Evolutionary conservation across 2,797 vertebrate species (phyloP).

Genomic region (Acanthiza pusilla): DNA sequence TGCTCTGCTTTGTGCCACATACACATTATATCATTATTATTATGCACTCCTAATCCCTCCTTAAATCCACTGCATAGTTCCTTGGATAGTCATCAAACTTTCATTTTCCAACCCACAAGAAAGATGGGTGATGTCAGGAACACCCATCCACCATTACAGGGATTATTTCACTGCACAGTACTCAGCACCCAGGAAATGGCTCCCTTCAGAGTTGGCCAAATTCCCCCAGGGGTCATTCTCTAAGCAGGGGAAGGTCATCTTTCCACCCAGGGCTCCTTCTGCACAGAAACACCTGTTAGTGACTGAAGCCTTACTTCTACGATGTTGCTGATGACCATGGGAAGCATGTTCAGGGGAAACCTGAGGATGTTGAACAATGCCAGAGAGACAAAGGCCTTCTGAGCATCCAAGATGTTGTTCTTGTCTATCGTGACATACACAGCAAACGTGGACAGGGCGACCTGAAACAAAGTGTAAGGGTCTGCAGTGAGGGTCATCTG

Average conservation of each 20-base stretch:
- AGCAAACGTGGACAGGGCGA: slow-evolving; percentile 89
- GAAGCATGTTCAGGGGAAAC: slow-evolving; percentile 82
- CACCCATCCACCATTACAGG: too few species aligned
- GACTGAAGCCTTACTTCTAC: slow-evolving; percentile 81
- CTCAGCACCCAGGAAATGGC: neutral
- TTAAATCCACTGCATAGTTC: neutral
- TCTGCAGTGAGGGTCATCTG: neutral
- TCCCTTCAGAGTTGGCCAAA: neutral
- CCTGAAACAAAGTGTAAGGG: slow-evolving; percentile 73
- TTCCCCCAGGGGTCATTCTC: neutral
- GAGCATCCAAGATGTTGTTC: slow-evolving; percentile 85
- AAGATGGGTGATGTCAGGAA: neutral
- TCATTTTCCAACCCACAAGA: neutral
- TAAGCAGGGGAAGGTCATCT: neutral
- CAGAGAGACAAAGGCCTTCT: slow-evolving; percentile 96
- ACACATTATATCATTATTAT: neutral
- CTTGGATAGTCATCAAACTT: neutral
- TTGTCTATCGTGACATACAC: slow-evolving; percentile 84
- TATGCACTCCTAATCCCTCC: neutral
- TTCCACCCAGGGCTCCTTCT: neutral
- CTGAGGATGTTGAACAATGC: slow-evolving; percentile 92
- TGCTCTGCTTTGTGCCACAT: neutral
- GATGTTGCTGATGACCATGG: slow-evolving; percentile 96
- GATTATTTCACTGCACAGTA: neutral
- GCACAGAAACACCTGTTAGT: neutral